Conservation (phyloP, 2,113 vertebrate genomes). For the Mirza zaza region DNA sequence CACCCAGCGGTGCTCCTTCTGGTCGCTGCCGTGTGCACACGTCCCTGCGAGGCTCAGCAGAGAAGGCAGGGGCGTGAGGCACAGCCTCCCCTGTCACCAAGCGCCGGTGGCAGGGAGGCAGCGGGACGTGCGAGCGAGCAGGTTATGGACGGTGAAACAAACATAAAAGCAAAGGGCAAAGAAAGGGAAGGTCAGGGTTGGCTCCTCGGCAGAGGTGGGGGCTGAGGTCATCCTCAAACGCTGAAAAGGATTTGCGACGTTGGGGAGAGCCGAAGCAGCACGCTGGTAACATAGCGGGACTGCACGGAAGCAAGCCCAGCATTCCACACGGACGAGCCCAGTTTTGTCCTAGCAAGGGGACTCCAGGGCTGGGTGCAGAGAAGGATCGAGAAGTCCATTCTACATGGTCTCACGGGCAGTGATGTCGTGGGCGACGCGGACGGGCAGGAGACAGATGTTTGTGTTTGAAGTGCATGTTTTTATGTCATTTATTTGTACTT, state of each 20-base stretch:
- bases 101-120: neutral
- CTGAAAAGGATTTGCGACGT: neutral
- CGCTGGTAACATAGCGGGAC: neutral
- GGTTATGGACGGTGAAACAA: neutral
- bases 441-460: neutral
- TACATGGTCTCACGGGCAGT: neutral
- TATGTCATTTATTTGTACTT: neutral
- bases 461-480: neutral
- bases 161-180: neutral
- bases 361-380: neutral
- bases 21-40: neutral
- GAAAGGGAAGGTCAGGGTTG: neutral
- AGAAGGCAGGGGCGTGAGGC: neutral
- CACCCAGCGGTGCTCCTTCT: neutral
- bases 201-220: neutral
- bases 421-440: accelerated
- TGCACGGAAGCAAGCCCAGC: neutral
- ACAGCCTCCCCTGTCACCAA: neutral
- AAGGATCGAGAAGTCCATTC: neutral
- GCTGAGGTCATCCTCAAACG: neutral
- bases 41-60: neutral
- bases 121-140: accelerated
- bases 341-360: neutral
- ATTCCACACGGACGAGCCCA: accelerated
- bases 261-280: neutral